These are phyloP conservation scores for Novumbra hubbsi DNA, from an alignment of 2,797 vertebrate species.

Conservation along the genomic window DNA sequence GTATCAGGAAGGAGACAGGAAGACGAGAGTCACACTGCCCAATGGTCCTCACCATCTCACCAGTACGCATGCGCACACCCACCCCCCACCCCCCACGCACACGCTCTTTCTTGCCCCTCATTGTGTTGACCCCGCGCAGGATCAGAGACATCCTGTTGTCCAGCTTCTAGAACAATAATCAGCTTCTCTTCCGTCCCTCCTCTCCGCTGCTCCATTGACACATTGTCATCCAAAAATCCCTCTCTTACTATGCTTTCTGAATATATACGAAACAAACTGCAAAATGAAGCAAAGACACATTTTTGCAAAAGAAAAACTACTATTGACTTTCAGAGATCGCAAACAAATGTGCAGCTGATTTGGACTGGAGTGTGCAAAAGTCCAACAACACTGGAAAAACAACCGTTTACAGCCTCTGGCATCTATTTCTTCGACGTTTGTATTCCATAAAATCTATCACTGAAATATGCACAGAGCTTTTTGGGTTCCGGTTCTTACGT, in stretches of 20 bases:
- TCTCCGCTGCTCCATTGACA: background rate
- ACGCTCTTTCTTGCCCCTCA: slow-evolving; percentile 42
- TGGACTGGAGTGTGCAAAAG: background rate
- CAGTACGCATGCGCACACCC: slow-evolving; percentile 2
- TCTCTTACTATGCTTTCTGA: background rate
- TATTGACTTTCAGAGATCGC: background rate
- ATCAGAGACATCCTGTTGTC: slow-evolving; percentile 67
- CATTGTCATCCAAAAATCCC: background rate
- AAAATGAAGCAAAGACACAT: background rate
- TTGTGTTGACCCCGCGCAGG: slow-evolving; percentile 58
- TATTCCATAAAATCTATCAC: background rate
- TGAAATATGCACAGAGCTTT: background rate
- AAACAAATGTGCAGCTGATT: background rate
- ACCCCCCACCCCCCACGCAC: slow-evolving; percentile 5
- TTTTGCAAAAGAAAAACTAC: too few relatives aligned
- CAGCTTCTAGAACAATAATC: slow-evolving; percentile 58
- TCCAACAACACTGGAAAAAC: background rate
- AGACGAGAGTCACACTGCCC: slow-evolving; percentile 80
- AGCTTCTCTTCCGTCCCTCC: background rate
- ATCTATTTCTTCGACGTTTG: background rate
- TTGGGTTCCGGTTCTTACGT: background rate
- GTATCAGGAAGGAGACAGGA: slow-evolving; percentile 96
- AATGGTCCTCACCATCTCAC: slow-evolving; percentile 37
- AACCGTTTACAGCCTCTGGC: background rate
- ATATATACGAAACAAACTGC: background rate